Conservation (phyloP, 2,113 vertebrate species). For the Corythornis vintsioides region DNA sequence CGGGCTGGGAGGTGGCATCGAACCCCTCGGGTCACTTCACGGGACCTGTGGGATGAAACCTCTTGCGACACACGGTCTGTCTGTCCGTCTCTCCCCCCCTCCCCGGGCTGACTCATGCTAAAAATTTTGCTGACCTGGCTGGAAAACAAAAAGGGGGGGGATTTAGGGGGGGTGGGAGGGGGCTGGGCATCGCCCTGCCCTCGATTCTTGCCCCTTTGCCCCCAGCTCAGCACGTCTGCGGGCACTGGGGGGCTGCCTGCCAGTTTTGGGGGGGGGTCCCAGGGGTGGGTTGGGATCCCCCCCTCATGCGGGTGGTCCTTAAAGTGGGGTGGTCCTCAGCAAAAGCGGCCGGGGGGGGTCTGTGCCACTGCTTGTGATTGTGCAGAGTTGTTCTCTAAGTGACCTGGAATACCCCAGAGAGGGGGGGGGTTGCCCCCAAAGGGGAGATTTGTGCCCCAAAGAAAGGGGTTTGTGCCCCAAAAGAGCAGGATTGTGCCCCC, state of each 20-base stretch:
- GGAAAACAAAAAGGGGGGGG: background rate
- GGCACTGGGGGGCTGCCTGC: background rate
- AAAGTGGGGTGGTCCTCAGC: background rate
- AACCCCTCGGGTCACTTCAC: background rate
- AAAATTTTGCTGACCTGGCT: background rate
- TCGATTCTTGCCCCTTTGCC: rapidly evolving
- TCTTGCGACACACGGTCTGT: background rate
- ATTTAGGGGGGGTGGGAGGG: too few relatives aligned
- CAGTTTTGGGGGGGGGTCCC: background rate
- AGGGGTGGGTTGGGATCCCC: background rate
- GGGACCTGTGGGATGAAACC: background rate
- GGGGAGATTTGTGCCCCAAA: background rate
- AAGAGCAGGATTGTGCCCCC: too few relatives aligned
- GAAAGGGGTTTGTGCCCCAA: background rate
- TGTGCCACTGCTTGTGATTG: too few relatives aligned
- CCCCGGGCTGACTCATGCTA: background rate
- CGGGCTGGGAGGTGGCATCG: background rate
- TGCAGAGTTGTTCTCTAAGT: background rate
- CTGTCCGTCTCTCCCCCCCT: too few relatives aligned
- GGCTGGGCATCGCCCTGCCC: background rate
- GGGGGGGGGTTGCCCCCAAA: background rate
- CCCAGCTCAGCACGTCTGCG: background rate
- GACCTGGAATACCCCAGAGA: background rate
- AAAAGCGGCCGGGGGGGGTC: rapidly evolving
- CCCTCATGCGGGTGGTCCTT: rapidly evolving